These are phyloP conservation scores for Chesias legatella DNA, from an alignment of 2,888 invertebrate species.

Conservation along the genomic window DNA sequence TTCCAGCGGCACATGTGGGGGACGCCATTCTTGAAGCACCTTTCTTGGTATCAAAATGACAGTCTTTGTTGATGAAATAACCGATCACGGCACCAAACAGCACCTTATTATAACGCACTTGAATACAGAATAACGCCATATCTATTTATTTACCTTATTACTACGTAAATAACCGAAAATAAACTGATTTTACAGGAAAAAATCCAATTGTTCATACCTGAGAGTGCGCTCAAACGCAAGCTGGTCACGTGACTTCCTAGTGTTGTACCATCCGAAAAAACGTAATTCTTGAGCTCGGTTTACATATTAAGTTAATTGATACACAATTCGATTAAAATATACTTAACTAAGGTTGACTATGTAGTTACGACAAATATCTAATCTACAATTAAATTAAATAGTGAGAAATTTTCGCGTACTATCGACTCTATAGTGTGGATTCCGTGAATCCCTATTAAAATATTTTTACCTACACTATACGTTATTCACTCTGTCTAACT, in stretches of 20 bases:
- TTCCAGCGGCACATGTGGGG: constrained; percentile 84
- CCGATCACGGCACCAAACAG: constrained; percentile 61
- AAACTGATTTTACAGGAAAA: constrained; percentile 67
- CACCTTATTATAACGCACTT: constrained; percentile 57
- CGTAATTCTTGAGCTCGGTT: constrained; percentile 27
- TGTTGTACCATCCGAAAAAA: constrained; percentile 45
- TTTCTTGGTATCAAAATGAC: constrained; percentile 83
- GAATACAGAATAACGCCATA: constrained; percentile 47
- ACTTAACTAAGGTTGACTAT: too few relatives aligned
- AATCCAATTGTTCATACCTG: constrained; percentile 81
- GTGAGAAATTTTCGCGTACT: too few relatives aligned
- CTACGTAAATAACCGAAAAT: constrained; percentile 55
- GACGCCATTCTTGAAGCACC: constrained; percentile 87
- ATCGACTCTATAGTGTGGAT: too few relatives aligned
- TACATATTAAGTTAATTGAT: too few relatives aligned
- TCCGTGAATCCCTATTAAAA: too few relatives aligned
- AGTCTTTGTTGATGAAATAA: constrained; percentile 74
- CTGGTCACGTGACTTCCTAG: constrained; percentile 83
- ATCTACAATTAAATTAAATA: too few relatives aligned
- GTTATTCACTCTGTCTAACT: too few relatives aligned
- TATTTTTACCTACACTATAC: too few relatives aligned
- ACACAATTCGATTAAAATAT: too few relatives aligned
- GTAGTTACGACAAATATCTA: too few relatives aligned
- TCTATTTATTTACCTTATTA: constrained; percentile 64
- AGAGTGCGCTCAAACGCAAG: constrained; percentile 86